Base-by-base conservation (phyloP, 2,888 invertebrate species). In the Drosophila merina region DNA sequence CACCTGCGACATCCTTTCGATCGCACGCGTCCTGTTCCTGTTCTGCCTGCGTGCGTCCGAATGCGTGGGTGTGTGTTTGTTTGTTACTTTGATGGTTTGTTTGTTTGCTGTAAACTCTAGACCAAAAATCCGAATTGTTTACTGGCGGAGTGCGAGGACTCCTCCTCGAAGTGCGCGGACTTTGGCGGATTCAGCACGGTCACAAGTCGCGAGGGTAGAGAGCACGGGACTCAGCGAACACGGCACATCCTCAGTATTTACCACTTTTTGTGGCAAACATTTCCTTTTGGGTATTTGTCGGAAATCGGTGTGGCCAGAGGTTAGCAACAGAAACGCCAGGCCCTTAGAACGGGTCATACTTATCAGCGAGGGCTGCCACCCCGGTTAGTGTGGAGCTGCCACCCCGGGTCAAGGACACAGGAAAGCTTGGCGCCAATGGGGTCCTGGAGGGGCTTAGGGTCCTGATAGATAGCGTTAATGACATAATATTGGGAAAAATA, bases 1-100 rank as follows among this genome's bases (percentile, higher is more conserved):
- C 74, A 86, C 81, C 83, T 81, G 84, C 55, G 87, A 88, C 89
- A 90, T 90, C 25, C 44, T 25, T 20, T 20, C 20, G 20, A 20
- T 20, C 20, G 20, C 20, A 20, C 20, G 44, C n/a, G n/a, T 38
- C 38, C 38, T n/a, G 52, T 10, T 20, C 20, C 20, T 9, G 5
- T 25, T 20, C 25, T 9, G 25, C 2, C 25, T 20, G 20, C 44
- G 20, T 20, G 20, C 25, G 25, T 5, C 7, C 12, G 12, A 6
- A 12, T 38, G 38, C 12, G 38, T 42, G 6, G 7, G 42, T 42
- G 42, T 42, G 42, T 25, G 44, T 44, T 25, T 25, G 44, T 4
- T 42, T 42, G 8, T 42, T 42, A 6, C 8, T 20, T 42, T 14
- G 20, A 20, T 44, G 8, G 44, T 44, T 20, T 44, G 42, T 44